Evolutionary conservation across 2,113 vertebrate genomes (phyloP), one percentile per base, ranked within the genome.

Genomic region (Galeopterus variegatus): DNA sequence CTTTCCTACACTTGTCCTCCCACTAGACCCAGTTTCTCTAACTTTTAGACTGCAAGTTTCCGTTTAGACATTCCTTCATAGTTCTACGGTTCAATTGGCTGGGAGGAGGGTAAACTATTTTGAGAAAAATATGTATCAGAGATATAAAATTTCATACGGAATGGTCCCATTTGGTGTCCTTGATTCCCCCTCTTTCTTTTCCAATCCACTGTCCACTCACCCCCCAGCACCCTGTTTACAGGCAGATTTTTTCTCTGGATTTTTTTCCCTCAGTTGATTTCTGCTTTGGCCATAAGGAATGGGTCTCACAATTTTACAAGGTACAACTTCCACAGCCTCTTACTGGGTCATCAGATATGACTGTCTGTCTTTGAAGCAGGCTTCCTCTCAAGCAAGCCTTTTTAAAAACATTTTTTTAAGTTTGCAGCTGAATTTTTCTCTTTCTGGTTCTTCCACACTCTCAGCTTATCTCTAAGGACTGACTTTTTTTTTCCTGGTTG

Each of bases 291-390:
- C 45, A 15, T n/a, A 45, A 79, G 76, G 41, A 91, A 41, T 75
- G 50, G 88, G 50, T 79, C 93, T 88, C 50, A 33, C 48, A 50
- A 41, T 93, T 93, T 70, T 62, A 73, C 93, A 88, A 26, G 60
- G 26, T 23, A 70, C 54, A 48, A n/a, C 6, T 56, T 93, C 52
- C 64, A 21, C 21, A 26, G 5, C 64, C 11, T 84, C 85, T 50
- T 64, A 58, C 19, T 72, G 48, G 28, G 54, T 82, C 67, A 82
- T 72, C 82, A 82, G 52, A 54, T 50, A 54, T 1, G 36, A 14
- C 2, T 90, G 0, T 50, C 58, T 87, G 89, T 80, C 52, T 77
- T 81, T 52, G 48, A 72, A 56, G 54, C 5, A 45, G n/a, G 15
- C 48, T 84, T 90, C 14, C 15, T 92, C 94, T 89, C 11, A 14